These are phyloP conservation scores for Stegodyphus mimosarum DNA, from an alignment of 1,140 invertebrate species.

Conservation along the genomic window DNA sequence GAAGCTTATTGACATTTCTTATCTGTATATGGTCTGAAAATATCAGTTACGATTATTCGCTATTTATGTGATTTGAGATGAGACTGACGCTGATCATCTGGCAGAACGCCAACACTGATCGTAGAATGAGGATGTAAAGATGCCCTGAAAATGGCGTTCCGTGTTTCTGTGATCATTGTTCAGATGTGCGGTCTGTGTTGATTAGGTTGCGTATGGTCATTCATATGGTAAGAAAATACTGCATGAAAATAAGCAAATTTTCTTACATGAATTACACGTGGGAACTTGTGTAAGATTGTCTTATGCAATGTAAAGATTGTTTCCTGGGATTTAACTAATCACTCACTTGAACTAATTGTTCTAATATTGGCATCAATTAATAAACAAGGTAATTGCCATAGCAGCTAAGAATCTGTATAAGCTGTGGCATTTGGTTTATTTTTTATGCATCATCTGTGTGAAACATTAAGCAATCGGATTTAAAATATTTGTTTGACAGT, in stretches of 20 bases:
- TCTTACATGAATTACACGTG: too few species aligned
- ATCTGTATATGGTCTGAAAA: neutral
- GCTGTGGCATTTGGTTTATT: too few species aligned
- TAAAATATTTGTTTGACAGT: constrained; percentile 23
- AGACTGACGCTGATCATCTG: constrained; percentile 59
- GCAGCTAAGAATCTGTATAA: too few species aligned
- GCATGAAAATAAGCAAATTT: neutral
- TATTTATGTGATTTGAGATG: constrained; percentile 44
- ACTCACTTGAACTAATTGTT: constrained; percentile 55
- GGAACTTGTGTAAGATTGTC: too few species aligned
- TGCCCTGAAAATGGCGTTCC: constrained; percentile 59
- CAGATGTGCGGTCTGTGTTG: constrained; percentile 42
- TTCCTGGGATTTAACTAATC: constrained; percentile 43
- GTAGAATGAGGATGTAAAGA: constrained; percentile 58
- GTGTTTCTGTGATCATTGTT: constrained; percentile 58
- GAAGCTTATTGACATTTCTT: neutral
- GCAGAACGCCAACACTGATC: constrained; percentile 54
- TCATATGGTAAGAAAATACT: neutral
- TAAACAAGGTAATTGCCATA: too few species aligned
- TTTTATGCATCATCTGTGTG: too few species aligned
- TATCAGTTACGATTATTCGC: neutral
- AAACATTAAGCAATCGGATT: too few species aligned
- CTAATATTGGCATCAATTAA: constrained; percentile 59
- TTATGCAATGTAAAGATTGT: too few species aligned
- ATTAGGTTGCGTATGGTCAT: neutral